Base-by-base conservation (phyloP, 2,888 invertebrate species). In the Protodeltote pygarga region DNA sequence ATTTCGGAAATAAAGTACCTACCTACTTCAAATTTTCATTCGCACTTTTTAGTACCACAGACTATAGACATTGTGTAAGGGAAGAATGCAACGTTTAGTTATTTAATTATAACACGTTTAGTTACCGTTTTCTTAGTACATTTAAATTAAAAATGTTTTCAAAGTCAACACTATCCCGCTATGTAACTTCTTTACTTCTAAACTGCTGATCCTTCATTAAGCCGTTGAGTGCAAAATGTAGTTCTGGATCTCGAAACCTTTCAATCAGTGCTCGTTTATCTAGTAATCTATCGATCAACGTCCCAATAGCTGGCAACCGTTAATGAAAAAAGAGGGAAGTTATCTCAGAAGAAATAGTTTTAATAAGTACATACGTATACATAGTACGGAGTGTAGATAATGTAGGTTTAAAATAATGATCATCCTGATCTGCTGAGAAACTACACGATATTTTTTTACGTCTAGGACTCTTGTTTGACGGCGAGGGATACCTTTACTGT, bases 251-350 rank as follows among this genome's bases (percentile, higher is more conserved):
- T 55, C 59, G 60, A 47, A 59, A 44, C 65, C 65, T 66, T 64
- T 66, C 65, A 64, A 67, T 66, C 65, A 67, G 64, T 47, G 64
- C 53, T 46, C 58, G 58, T 61, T 66, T 66, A 66, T 61, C 64
- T 61, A 42, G 25, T 46, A 40, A 60, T 64, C 53, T 67, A 66
- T 66, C 65, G 61, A 66, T 66, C 67, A 64, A 61, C 42, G 65
- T 64, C 65, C 60, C 35, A 47, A 57, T 59, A 38, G 33, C 45
- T 50, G 47, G 47, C 55, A 33, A 57, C 45, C 47, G 37, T 46
- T 67, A 66, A 66, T 67, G 57, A 53, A 66, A 64, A 53, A 64
- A 59, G 29, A 41, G 28, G 28, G 35, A 58, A 47, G 32, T 29
- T 25, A 41, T 52, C 38, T 31, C 20, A 44, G 37, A 44, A 21